These are phyloP conservation scores for Physeter macrocephalus DNA, from an alignment of 2,113 vertebrate genomes.

Conservation along the genomic window DNA sequence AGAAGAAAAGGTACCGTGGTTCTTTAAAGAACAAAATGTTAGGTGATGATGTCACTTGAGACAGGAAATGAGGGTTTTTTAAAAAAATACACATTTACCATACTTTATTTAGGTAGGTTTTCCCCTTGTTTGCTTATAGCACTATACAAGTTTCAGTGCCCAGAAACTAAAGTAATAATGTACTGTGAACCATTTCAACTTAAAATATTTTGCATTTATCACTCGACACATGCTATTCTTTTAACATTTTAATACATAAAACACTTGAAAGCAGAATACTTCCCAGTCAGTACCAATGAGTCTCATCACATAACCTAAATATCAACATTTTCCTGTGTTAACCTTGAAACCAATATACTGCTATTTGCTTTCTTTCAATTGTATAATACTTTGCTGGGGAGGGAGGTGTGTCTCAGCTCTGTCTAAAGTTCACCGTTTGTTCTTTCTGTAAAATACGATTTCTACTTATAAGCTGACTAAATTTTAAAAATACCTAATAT, in stretches of 20 bases:
- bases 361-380: not conserved
- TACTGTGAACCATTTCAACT: conserved; percentile 51
- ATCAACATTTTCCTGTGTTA: not conserved
- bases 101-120: conserved; percentile 52
- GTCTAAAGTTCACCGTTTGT: not conserved
- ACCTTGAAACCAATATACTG: not conserved
- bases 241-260: conserved; percentile 51
- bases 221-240: conserved; percentile 44
- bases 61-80: conserved; percentile 6
- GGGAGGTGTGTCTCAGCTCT: not conserved
- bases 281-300: conserved; percentile 49
- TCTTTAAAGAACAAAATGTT: conserved; percentile 71
- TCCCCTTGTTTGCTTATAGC: conserved; percentile 54
- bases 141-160: conserved; percentile 70
- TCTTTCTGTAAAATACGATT: not conserved
- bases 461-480: not conserved
- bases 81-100: conserved; percentile 61
- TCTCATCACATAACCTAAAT: conserved; percentile 15
- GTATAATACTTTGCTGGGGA: not conserved
- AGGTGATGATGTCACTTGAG: conserved; percentile 53
- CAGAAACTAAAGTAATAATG: conserved; percentile 66
- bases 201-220: conserved; percentile 49
- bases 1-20: conserved; percentile 28
- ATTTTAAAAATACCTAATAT: conserved; percentile 38
- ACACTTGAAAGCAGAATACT: conserved; percentile 53